These are phyloP conservation scores for Beris chalybata DNA, from an alignment of 2,888 invertebrate species.

Conservation along the genomic window DNA sequence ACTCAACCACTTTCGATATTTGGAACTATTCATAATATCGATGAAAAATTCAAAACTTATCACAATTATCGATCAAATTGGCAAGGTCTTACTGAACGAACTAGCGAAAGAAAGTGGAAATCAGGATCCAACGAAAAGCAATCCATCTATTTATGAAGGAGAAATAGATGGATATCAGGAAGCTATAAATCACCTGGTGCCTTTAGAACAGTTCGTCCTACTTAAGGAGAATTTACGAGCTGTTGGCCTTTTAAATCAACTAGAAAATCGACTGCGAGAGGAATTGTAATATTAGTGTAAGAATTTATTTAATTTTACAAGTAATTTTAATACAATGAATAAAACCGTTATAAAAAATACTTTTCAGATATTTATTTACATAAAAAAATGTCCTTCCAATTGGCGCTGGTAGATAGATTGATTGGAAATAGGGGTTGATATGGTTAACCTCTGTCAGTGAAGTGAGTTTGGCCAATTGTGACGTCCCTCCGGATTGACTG, in stretches of 20 bases:
- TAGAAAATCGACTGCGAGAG: conserved; percentile 40
- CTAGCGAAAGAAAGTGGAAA: not conserved
- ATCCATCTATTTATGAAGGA: conserved; percentile 2
- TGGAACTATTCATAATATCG: conserved; percentile 10
- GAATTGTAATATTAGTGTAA: too few species aligned
- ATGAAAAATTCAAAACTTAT: not conserved
- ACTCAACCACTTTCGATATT: conserved; percentile 9
- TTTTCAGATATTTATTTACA: too few species aligned
- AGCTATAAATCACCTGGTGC: conserved; percentile 47
- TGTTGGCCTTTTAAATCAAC: conserved; percentile 48
- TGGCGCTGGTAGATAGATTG: too few species aligned
- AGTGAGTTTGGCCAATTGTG: too few species aligned
- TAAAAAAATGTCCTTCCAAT: too few species aligned
- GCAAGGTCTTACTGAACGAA: conserved; percentile 1
- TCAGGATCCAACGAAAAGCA: not conserved
- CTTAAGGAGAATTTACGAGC: conserved; percentile 49
- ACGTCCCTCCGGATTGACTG: too few species aligned
- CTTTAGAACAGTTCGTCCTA: conserved; percentile 50
- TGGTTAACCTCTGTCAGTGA: too few species aligned
- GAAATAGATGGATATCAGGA: conserved; percentile 44
- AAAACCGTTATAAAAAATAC: too few species aligned
- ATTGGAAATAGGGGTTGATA: too few species aligned
- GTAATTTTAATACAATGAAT: too few species aligned
- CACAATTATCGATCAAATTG: not conserved
- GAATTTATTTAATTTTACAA: too few species aligned